phyloP scores from a whole-genome alignment of 2,888 invertebrate species.

The Trissolcus japonicus region DNA sequence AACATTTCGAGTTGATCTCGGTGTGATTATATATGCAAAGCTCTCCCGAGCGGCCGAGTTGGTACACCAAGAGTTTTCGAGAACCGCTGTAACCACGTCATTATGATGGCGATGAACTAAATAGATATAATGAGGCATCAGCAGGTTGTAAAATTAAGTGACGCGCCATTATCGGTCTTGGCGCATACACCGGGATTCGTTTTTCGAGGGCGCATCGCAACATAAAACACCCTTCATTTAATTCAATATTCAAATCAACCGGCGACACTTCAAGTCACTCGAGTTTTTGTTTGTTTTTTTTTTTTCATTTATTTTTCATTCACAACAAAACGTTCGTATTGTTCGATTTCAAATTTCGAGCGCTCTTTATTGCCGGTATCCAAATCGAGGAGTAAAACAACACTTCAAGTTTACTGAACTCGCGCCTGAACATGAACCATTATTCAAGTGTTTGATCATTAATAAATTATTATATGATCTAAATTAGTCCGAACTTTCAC shows the following conservation, averaged over 20 bases:
- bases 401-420: too few relatives aligned
- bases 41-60: slow-evolving; percentile 1
- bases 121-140: slow-evolving; percentile 31
- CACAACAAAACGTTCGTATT: not conserved
- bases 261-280: not conserved
- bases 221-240: slow-evolving; percentile 22
- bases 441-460: too few relatives aligned
- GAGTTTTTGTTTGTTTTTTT: not conserved
- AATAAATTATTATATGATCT: too few relatives aligned
- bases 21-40: not conserved
- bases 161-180: slow-evolving; percentile 26
- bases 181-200: slow-evolving; percentile 6
- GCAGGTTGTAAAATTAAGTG: slow-evolving; percentile 18
- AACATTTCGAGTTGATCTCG: not conserved
- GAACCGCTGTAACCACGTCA: slow-evolving; percentile 29
- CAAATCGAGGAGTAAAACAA: too few relatives aligned
- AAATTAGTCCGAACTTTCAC: too few relatives aligned
- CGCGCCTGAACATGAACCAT: too few relatives aligned
- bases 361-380: too few relatives aligned
- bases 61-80: slow-evolving; percentile 9
- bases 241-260: slow-evolving; percentile 41
- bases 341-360: too few relatives aligned
- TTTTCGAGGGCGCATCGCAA: slow-evolving; percentile 10
- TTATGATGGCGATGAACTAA: slow-evolving; percentile 30
- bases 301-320: not conserved